Evolutionary conservation across 2,113 vertebrate genomes (phyloP).

Genomic region (Prunella himalayana): DNA sequence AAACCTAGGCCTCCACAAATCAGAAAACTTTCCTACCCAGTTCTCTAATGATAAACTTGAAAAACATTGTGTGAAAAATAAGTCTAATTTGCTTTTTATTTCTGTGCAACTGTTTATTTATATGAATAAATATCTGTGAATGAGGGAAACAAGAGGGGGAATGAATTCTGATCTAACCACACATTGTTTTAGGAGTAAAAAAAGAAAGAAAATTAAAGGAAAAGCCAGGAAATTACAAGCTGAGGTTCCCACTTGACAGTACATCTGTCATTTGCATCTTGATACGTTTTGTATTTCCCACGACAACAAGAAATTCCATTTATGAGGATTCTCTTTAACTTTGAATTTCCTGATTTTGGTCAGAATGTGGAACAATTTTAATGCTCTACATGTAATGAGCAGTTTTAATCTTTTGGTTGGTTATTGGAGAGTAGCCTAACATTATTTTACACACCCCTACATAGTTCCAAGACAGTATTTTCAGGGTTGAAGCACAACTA

Average conservation of each 20-base stretch:
- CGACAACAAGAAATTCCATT: background rate
- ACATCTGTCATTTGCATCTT: constrained; percentile 25
- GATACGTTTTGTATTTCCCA: background rate
- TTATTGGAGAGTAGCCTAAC: background rate
- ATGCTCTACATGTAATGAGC: fast-evolving
- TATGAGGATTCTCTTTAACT: background rate
- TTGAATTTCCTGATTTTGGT: constrained; percentile 15
- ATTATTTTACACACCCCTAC: background rate
- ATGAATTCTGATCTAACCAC: background rate
- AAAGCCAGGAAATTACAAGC: constrained; percentile 28
- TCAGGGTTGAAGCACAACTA: background rate
- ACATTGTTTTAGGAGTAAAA: background rate
- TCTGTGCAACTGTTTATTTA: background rate
- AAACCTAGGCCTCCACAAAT: background rate
- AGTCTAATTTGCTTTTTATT: fast-evolving
- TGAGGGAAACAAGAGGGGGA: background rate
- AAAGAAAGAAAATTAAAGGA: background rate
- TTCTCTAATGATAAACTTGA: background rate
- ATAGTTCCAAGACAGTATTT: background rate
- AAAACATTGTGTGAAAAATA: background rate
- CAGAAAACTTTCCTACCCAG: background rate
- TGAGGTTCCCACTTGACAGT: background rate
- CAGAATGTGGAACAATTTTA: background rate
- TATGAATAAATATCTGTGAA: background rate
- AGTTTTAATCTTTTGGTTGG: background rate